Percentiles rank a stretch among this genome's conserved stretches.
phyloP scores from a whole-genome alignment of 2,797 vertebrate species.

The Hoplostethus atlanticus region DNA sequence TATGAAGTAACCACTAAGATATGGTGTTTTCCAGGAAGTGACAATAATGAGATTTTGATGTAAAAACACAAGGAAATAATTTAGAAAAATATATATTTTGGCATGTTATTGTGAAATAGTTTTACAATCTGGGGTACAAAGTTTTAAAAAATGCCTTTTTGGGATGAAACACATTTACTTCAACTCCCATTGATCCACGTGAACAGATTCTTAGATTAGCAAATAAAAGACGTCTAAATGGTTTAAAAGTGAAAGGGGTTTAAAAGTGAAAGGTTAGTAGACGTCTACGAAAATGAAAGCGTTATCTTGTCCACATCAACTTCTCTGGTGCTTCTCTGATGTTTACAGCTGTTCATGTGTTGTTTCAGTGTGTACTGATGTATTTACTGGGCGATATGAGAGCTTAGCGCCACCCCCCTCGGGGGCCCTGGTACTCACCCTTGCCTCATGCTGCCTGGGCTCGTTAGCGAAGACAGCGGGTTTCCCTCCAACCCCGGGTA shows the following conservation, averaged over 20 bases:
- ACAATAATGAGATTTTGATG: constrained; percentile 26
- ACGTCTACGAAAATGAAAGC: no score
- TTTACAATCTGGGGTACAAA: background rate
- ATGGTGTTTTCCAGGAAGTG: constrained; percentile 28
- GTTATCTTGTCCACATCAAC: no score
- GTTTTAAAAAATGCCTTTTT: background rate
- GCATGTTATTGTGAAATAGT: constrained; percentile 18
- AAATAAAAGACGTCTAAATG: no score
- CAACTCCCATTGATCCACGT: constrained; percentile 1
- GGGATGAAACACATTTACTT: background rate
- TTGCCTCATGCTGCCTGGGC: constrained; percentile 80
- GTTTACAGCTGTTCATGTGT: no score
- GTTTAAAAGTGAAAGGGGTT: no score
- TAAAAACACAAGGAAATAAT: background rate
- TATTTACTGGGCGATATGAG: no score
- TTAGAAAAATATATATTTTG: background rate
- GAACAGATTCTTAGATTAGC: no score
- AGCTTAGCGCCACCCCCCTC: no score
- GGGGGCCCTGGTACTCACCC: constrained; percentile 79
- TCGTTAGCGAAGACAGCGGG: constrained; percentile 80
- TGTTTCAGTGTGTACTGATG: no score
- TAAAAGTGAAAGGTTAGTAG: no score
- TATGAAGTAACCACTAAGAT: background rate
- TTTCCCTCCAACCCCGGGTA: constrained; percentile 83
- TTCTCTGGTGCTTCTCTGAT: no score